Evolutionary conservation across 2,888 invertebrate species (phyloP).

Genomic region (Galerucella pusilla): DNA sequence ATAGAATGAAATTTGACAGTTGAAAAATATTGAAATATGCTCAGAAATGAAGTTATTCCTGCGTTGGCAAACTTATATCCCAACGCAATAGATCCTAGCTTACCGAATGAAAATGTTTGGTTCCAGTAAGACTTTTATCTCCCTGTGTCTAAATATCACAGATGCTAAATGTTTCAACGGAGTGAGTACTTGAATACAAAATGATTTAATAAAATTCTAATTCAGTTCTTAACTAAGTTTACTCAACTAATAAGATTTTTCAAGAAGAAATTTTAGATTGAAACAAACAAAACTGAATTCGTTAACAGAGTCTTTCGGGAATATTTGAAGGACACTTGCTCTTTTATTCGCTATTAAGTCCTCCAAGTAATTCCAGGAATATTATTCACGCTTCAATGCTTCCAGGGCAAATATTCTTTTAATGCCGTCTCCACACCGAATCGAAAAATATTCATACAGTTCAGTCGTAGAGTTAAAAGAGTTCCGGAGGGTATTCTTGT

Average conservation of each 20-base stretch:
- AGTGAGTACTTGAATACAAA: not conserved
- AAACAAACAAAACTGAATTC: not conserved
- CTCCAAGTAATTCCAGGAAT: conserved; percentile 8
- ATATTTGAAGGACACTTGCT: not conserved
- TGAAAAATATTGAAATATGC: too few relatives aligned
- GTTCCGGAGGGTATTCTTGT: not conserved
- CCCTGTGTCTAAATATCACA: not conserved
- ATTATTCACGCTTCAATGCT: conserved; percentile 2
- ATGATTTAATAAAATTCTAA: not conserved
- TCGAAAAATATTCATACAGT: not conserved
- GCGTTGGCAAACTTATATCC: too few relatives aligned
- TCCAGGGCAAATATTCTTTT: not conserved
- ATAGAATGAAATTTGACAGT: too few relatives aligned
- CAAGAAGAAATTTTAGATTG: not conserved
- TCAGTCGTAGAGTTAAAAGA: not conserved
- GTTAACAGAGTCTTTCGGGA: not conserved
- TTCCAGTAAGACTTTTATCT: too few relatives aligned
- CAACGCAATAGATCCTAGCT: too few relatives aligned
- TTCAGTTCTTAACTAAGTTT: not conserved
- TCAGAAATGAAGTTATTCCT: too few relatives aligned
- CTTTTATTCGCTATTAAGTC: not conserved
- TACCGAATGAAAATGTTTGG: too few relatives aligned
- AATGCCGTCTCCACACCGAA: not conserved
- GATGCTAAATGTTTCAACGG: not conserved
- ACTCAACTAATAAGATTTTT: not conserved